Evolutionary conservation across 2,113 vertebrate species (phyloP), one percentile per base, ranked within the genome.

Genomic region (Ellobius talpinus): DNA sequence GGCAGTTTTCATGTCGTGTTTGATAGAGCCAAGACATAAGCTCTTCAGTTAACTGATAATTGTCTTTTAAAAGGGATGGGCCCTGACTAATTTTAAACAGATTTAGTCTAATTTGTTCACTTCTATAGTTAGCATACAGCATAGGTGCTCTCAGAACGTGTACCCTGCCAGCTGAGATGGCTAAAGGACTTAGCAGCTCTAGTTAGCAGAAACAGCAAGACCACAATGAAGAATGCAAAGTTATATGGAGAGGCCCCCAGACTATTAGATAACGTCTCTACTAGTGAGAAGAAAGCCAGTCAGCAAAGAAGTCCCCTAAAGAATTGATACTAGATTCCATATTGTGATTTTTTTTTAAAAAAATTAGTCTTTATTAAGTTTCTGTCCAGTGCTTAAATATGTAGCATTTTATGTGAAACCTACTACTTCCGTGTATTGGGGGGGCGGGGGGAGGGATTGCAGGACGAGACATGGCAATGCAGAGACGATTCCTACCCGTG

Each of bases 41-140:
- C 13, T 92, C 12, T 77, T 66, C 33, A 17, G 1, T 79, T 92
- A 91, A 78, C 9, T 39, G 21, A 90, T 70, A 24, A 45, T 47
- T 68, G 3, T 77, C 26, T 90, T 86, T 95, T 86, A 79, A 9
- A 91, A 89, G 93, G 81, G 42, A 77, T 21, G 76, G 66, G 26
- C 9, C 63, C 78, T 58, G 45, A 74, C 21, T 50, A 39, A 79
- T 13, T 58, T 21, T 74, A 87, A 85, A 89, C 26, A 93, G 82
- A 52, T 17, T 33, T 2, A 66, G 73, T 45, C 17, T 29, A 45
- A 1, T 52, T 72, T 93, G 23, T 58, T 85, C 14, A 74, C 78
- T 68, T 92, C 78, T 31, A 39, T 39, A 45, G 16, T 70, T 74
- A 87, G 50, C 58, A 65, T 14, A 29, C 39, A 26, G 16, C 68